phyloP scores from a whole-genome alignment of 2,888 invertebrate genomes.

The Drosophila borborema region DNA sequence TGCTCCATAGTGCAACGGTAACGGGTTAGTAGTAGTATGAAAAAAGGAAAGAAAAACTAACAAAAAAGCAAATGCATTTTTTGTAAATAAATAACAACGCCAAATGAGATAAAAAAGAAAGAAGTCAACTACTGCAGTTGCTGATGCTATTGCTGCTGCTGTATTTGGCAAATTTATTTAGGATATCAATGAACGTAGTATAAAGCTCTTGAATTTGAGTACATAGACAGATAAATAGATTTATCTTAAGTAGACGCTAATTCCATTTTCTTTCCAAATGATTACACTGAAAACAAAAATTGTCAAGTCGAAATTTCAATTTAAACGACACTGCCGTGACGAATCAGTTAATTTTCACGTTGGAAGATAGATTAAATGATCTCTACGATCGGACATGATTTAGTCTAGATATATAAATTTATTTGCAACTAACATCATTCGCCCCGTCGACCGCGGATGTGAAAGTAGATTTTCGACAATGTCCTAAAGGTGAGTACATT shows the following conservation, averaged over 20 bases:
- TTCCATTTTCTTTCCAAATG: constrained; percentile 37
- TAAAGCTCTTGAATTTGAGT: constrained; percentile 54
- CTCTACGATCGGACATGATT: too few relatives aligned
- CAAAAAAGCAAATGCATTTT: constrained; percentile 64
- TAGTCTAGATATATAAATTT: too few relatives aligned
- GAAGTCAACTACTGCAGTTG: constrained; percentile 18
- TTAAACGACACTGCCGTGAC: not conserved
- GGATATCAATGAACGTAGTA: constrained; percentile 61
- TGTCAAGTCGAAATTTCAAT: constrained; percentile 40
- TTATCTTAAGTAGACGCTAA: constrained; percentile 38
- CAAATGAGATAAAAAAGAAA: constrained; percentile 60
- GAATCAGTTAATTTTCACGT: not conserved
- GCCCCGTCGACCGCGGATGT: not conserved
- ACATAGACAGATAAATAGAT: constrained; percentile 47
- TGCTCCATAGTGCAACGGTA: constrained; percentile 22
- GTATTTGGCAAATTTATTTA: constrained; percentile 67
- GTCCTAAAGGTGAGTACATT: not conserved
- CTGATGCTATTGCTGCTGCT: not conserved
- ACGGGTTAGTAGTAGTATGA: constrained; percentile 26
- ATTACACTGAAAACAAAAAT: constrained; percentile 21
- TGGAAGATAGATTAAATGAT: too few relatives aligned
- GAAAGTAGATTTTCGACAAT: not conserved
- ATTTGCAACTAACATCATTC: too few relatives aligned
- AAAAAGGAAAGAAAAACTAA: not conserved
- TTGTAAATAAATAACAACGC: constrained; percentile 69